Evolutionary conservation across 1,140 invertebrate species (phyloP), one percentile per base, ranked within the genome.

Genomic region (Asobara japonica): DNA sequence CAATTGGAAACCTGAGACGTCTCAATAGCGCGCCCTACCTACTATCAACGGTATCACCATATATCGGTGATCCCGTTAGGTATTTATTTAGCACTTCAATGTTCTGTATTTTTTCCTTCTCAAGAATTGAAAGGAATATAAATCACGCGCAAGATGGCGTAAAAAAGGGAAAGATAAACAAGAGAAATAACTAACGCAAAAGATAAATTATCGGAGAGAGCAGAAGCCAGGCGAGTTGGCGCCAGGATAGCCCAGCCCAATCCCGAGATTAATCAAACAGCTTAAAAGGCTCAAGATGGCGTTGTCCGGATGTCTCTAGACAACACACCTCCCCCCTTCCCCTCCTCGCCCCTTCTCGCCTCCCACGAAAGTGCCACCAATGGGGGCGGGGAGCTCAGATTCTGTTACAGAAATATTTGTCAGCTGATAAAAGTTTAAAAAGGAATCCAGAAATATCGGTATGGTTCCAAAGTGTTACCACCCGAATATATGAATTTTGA

Each of bases 281-380:
- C 60, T 62, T 62, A 62, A 62, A 62, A 62, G 27, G 60, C 60
- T 62, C 29, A 62, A 62, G 60, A 62, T 62, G 27, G 60, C 27
- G 25, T 25, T 27, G n/a, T 51, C n/a, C 2, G 51, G 51, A 22
- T 56, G 51, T 56, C 51, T 56, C 20, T 0, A 56, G 51, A 56
- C 51, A 56, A 56, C 51, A 33, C 31, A 45, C 5, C 41, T 13
- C 41, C n/a, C n/a, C n/a, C n/a, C n/a, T n/a, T n/a, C n/a, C n/a
- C n/a, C n/a, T n/a, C n/a, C n/a, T n/a, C n/a, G n/a, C n/a, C n/a
- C n/a, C n/a, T n/a, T n/a, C n/a, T n/a, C n/a, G n/a, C n/a, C n/a
- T n/a, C n/a, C n/a, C n/a, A n/a, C n/a, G n/a, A n/a, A n/a, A 45
- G n/a, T 45, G 13, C n/a, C 5, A 45, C n/a, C n/a, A 45, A 16